These are phyloP conservation scores for Paraplagusia blochii DNA, from an alignment of 2,113 vertebrate species.

Conservation along the genomic window DNA sequence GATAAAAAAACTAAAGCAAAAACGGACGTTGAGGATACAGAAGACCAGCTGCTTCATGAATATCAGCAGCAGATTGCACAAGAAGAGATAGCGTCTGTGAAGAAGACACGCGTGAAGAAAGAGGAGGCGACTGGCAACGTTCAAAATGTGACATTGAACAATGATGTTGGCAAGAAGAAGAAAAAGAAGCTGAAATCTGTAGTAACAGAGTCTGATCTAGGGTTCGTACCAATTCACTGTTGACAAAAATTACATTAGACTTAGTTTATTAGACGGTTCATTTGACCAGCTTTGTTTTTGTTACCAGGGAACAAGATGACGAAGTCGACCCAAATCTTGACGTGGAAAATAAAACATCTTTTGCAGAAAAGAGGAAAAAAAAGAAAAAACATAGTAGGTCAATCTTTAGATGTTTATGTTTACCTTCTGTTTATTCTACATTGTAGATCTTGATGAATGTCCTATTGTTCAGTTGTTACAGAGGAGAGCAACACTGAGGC, in stretches of 20 bases:
- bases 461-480: constrained; percentile 61
- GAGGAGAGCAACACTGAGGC: constrained; percentile 63
- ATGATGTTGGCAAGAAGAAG: constrained; percentile 80
- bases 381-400: constrained; percentile 79
- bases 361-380: constrained; percentile 83
- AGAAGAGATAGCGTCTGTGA: constrained; percentile 79
- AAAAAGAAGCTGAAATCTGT: constrained; percentile 84
- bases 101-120: constrained; percentile 74
- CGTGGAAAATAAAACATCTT: constrained; percentile 56
- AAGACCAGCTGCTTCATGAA: constrained; percentile 79
- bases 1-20: constrained; percentile 47
- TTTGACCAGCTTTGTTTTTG: neutral
- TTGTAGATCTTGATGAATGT: neutral
- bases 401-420: neutral
- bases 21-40: constrained; percentile 53
- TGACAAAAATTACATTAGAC: too few species aligned
- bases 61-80: constrained; percentile 82
- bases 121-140: constrained; percentile 69
- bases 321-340: constrained; percentile 47
- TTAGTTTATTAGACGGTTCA: too few species aligned
- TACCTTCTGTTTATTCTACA: neutral
- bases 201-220: constrained; percentile 72
- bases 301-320: constrained; percentile 47
- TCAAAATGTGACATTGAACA: constrained; percentile 69
- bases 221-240: constrained; percentile 66